Conservation (phyloP, 64 coral and sea anemone species). For the Pachyseris speciosa region DNA sequence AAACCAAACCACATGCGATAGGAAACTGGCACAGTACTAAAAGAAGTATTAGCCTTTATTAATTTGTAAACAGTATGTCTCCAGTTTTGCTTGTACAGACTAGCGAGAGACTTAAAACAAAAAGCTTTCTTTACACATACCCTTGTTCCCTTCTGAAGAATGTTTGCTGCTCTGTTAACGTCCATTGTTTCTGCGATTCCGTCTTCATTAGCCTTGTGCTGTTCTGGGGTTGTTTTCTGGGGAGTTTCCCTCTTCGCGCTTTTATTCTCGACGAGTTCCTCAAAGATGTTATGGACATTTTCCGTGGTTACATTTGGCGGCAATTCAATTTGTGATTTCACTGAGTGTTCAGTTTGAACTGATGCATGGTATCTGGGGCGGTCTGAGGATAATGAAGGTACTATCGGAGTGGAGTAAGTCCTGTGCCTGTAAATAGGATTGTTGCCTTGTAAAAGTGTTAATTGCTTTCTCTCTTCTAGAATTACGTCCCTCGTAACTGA, state of each 20-base stretch:
- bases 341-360: slow-evolving; percentile 24
- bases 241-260: neutral
- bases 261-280: neutral
- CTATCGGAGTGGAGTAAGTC: slow-evolving; percentile 11
- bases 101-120: slow-evolving; percentile 6
- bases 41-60: too few species aligned
- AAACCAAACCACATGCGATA: too few species aligned
- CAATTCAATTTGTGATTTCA: neutral
- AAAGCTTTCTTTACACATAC: neutral
- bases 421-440: neutral
- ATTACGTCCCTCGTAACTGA: slow-evolving; percentile 20
- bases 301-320: neutral
- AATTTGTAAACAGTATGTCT: too few species aligned
- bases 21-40: too few species aligned
- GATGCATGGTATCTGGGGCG: neutral
- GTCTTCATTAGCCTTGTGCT: neutral
- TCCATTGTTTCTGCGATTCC: neutral
- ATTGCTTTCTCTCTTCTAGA: slow-evolving; percentile 36
- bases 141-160: neutral
- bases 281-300: slow-evolving; percentile 27
- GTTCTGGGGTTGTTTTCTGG: neutral
- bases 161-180: neutral
- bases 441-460: neutral
- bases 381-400: neutral
- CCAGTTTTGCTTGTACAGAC: too few species aligned